Conservation (phyloP, 1,140 invertebrate genomes). For the Drosophila kurseongensis region DNA sequence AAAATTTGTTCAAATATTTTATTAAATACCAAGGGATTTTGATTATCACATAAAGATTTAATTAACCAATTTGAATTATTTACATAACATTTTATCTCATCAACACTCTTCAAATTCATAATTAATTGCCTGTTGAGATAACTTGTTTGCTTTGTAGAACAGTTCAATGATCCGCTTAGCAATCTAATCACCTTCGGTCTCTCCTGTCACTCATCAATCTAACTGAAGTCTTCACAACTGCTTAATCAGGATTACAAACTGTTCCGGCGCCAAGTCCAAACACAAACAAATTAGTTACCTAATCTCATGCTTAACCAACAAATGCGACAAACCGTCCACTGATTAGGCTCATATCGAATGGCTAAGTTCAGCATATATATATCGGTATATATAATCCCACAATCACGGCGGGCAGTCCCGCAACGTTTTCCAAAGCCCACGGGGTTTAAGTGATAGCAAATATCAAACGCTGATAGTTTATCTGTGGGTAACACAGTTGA, state of each 20-base stretch:
- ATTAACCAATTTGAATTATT: background rate
- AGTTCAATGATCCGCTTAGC: conserved; percentile 41
- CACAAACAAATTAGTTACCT: conserved; percentile 32
- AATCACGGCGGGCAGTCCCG: conserved; percentile 48
- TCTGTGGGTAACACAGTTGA: conserved; percentile 11
- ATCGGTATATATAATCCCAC: conserved; percentile 8
- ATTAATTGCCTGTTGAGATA: conserved; percentile 34
- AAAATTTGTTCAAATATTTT: no score
- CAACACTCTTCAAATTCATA: conserved; percentile 1
- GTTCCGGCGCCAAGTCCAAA: conserved; percentile 27
- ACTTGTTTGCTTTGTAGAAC: conserved; percentile 18
- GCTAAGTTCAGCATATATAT: conserved; percentile 12
- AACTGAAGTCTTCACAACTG: background rate
- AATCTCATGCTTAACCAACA: conserved; percentile 20
- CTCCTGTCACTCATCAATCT: conserved; percentile 37
- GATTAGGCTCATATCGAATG: conserved; percentile 22
- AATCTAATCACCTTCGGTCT: conserved; percentile 28
- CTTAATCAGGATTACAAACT: conserved; percentile 40
- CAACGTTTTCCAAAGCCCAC: background rate
- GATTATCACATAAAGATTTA: background rate
- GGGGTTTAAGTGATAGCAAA: conserved; percentile 24
- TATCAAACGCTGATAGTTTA: conserved; percentile 51
- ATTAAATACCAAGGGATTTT: no score
- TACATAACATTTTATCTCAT: conserved; percentile 16
- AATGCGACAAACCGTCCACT: conserved; percentile 8